phyloP scores from a whole-genome alignment of 2,888 invertebrate species.

The Xestobium rufovillosum region DNA sequence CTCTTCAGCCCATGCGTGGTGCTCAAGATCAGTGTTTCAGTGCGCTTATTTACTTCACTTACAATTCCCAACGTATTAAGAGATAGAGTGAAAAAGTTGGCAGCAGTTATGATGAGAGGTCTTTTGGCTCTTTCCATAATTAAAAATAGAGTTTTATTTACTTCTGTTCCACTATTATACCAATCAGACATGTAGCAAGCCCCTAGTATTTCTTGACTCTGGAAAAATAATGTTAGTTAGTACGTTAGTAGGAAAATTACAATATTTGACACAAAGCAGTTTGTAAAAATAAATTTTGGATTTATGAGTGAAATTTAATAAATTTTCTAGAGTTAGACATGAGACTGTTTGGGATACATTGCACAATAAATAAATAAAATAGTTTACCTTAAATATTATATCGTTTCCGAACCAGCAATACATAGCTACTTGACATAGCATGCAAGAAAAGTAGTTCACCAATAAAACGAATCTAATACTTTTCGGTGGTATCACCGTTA shows the following conservation, averaged over 20 bases:
- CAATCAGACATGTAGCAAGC: conserved; percentile 29
- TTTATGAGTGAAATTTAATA: no score
- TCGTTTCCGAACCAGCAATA: conserved; percentile 32
- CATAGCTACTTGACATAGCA: conserved; percentile 28
- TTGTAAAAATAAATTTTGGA: no score
- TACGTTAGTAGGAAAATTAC: no score
- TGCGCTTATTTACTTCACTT: no score
- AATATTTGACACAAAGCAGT: no score
- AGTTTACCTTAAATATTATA: conserved; percentile 27
- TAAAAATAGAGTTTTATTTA: conserved; percentile 24
- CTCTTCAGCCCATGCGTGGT: no score
- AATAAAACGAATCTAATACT: conserved; percentile 24
- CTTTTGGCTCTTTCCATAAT: conserved; percentile 29
- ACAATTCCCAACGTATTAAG: conserved; percentile 22
- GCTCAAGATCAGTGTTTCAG: no score
- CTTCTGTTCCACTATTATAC: conserved; percentile 20
- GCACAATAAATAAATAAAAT: no score
- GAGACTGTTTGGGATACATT: no score
- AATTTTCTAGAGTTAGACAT: no score
- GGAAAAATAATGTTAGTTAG: no score
- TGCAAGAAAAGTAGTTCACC: conserved; percentile 25
- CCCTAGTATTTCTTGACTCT: conserved; percentile 25
- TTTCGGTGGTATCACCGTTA: conserved; percentile 19
- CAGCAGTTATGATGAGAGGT: conserved; percentile 26
- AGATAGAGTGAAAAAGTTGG: conserved; percentile 28